phyloP scores from a whole-genome alignment of 2,888 invertebrate genomes.

The Tipula lateralis region DNA sequence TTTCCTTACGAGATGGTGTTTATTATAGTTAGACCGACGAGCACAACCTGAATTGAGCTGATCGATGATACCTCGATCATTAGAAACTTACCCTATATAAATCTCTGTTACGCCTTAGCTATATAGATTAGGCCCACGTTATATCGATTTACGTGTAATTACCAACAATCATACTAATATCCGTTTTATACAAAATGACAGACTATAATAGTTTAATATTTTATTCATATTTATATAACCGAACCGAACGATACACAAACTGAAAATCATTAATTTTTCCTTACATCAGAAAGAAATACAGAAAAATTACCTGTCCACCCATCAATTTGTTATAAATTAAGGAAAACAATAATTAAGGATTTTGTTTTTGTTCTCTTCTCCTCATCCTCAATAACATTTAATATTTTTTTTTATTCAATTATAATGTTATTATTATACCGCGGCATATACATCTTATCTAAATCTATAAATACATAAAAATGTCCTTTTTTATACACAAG shows the following conservation, averaged over 20 bases:
- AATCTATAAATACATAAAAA: constrained; percentile 9
- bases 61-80: too few relatives aligned
- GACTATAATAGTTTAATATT: not conserved
- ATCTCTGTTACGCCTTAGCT: not conserved
- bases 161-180: not conserved
- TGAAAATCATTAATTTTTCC: not conserved
- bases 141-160: not conserved
- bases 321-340: constrained; percentile 9
- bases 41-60: too few relatives aligned
- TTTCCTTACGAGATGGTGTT: too few relatives aligned
- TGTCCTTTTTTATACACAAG: not conserved
- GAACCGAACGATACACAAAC: not conserved
- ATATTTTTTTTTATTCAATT: not conserved
- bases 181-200: not conserved
- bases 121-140: too few relatives aligned
- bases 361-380: not conserved
- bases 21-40: too few relatives aligned
- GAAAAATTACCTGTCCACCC: constrained; percentile 3
- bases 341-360: constrained; percentile 9
- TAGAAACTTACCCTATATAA: too few relatives aligned
- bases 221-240: not conserved
- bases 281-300: not conserved
- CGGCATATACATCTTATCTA: not conserved
- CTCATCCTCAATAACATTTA: not conserved
- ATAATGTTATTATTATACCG: not conserved